Evolutionary conservation across 2,113 vertebrate species (phyloP).

Genomic region (Zapus hudsonius): DNA sequence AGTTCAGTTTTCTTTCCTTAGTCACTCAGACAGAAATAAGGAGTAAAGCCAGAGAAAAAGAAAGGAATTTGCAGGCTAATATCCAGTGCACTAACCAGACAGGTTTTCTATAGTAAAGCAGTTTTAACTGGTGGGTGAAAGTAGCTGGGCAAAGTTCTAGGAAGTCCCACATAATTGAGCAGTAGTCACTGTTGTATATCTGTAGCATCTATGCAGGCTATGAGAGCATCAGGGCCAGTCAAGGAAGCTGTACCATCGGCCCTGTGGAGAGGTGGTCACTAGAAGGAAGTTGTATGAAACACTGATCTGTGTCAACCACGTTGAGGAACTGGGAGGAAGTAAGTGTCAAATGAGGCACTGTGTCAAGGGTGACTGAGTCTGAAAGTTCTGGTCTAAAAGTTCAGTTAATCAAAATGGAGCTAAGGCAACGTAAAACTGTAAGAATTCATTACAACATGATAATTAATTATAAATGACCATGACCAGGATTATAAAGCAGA

Average conservation of each 20-base stretch:
- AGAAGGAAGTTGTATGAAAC: neutral
- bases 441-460: neutral
- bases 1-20: neutral
- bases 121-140: neutral
- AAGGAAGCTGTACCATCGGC: neutral
- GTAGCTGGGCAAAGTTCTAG: neutral
- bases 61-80: neutral
- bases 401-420: neutral
- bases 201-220: neutral
- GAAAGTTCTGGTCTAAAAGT: neutral
- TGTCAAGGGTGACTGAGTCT: neutral
- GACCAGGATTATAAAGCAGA: neutral
- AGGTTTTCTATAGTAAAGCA: neutral
- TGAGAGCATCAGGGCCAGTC: neutral
- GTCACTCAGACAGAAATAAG: neutral
- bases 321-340: neutral
- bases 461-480: neutral
- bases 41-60: neutral
- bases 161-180: neutral
- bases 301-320: neutral
- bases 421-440: neutral
- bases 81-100: neutral
- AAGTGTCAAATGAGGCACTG: neutral
- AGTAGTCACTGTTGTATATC: neutral
- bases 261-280: neutral